Evolutionary conservation across 2,113 vertebrate genomes (phyloP).

Genomic region (Vimba vimba): DNA sequence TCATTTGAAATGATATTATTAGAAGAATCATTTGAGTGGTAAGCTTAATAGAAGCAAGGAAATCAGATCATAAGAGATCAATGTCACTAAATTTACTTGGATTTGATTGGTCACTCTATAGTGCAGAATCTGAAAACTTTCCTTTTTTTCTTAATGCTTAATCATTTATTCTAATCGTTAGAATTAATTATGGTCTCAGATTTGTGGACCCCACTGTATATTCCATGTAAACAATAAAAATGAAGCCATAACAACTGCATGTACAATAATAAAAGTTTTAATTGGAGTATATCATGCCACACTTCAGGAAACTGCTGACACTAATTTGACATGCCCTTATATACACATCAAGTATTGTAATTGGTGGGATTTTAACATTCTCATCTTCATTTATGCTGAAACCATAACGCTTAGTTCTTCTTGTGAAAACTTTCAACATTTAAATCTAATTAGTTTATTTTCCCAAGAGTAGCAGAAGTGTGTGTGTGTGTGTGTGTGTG

Average conservation of each 20-base stretch:
- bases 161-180: background rate
- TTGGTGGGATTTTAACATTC: background rate
- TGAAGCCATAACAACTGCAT: background rate
- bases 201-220: background rate
- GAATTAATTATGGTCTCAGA: background rate
- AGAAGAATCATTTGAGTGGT: background rate
- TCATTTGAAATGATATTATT: background rate
- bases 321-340: background rate
- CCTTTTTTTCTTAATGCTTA: background rate
- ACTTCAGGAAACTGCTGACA: background rate
- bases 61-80: background rate
- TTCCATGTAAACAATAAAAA: background rate
- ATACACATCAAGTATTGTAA: background rate
- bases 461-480: background rate
- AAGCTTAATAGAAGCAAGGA: background rate
- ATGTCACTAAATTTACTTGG: background rate
- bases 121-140: background rate
- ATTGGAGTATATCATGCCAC: background rate
- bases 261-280: background rate
- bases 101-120: background rate
- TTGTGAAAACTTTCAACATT: background rate
- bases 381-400: background rate
- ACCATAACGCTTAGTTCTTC: background rate
- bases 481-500: background rate
- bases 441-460: background rate